Evolutionary conservation across 92 coral and sea anemone genomes (phyloP), one percentile per base, ranked within the genome.

Genomic region (Epizoanthus rinbou): DNA sequence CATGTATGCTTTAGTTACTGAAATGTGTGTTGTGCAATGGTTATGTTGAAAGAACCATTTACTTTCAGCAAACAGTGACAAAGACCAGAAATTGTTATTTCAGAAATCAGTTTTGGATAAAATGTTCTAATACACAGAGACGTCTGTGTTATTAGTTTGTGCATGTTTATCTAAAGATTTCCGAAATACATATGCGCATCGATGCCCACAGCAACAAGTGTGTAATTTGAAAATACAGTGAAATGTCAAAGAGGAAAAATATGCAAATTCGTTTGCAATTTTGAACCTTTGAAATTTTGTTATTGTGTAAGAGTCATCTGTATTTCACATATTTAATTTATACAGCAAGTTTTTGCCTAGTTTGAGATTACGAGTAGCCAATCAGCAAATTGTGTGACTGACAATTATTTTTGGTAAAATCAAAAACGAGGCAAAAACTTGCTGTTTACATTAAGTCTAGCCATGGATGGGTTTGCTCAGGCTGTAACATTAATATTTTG

Each of bases 41-140:
- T 50, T 50, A 50, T 50, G 54, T 50, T 50, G 54, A 3, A 50
- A 50, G 54, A 50, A 10, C 54, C 54, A 47, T 47, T 47, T 47
- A 47, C 53, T 47, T 35, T 8, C 53, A 47, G 11, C 53, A 47
- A 47, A 10, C 6, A 50, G 14, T 50, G 15, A 13, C 15, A 50
- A 50, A 10, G 54, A 50, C 54, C 54, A 3, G 43, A 22, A 52
- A 23, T 19, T n/a, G 18, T 25, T 54, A 28, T 54, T 62, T 78
- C 23, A 62, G 82, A 78, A 78, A 60, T 58, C 39, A 3, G 22
- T 47, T 45, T 37, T 45, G 8, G 82, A 78, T 78, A 78, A 78
- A 78, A 39, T 78, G 17, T 43, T 69, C 62, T 63, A 78, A 11
- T 63, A 43, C 82, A 63, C 82, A 63, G 82, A 78, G 82, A 78